Percentiles rank a stretch among this genome's conserved stretches.
phyloP scores from a whole-genome alignment of 2,888 invertebrate genomes.

The Metopia argyrocephala region DNA sequence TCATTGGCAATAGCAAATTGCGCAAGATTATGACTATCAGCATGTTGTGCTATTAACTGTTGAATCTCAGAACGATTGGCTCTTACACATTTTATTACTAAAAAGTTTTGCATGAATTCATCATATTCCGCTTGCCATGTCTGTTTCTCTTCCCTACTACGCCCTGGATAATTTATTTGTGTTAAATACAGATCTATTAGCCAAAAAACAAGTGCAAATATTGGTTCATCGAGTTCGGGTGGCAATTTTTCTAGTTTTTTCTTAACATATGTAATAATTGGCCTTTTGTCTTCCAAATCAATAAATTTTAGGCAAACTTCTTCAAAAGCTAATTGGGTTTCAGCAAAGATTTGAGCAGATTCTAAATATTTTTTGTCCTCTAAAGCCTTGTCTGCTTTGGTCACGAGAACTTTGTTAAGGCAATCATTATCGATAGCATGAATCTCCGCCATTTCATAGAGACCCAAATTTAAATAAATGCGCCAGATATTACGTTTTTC shows the following conservation, averaged over 20 bases:
- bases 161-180: constrained; percentile 84
- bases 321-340: constrained; percentile 95
- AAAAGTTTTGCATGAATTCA: constrained; percentile 84
- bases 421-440: constrained; percentile 90
- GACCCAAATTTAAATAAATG: constrained; percentile 90
- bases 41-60: constrained; percentile 94
- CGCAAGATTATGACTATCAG: constrained; percentile 93
- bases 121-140: constrained; percentile 86
- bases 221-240: constrained; percentile 86
- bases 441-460: constrained; percentile 92
- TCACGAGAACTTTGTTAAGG: constrained; percentile 89
- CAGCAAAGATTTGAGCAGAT: constrained; percentile 93
- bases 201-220: constrained; percentile 97
- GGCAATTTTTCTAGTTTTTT: constrained; percentile 87
- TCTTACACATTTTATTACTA: constrained; percentile 88
- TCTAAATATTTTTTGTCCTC: constrained; percentile 86
- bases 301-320: constrained; percentile 93
- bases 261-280: constrained; percentile 92
- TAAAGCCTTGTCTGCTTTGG: constrained; percentile 93
- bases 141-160: constrained; percentile 79
- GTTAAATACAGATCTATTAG: constrained; percentile 94
- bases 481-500: constrained; percentile 94
- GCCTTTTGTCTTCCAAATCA: constrained; percentile 86
- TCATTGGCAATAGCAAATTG: constrained; percentile 89
- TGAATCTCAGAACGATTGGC: constrained; percentile 91